Conservation (phyloP, 2,113 vertebrate species). For the Atractosteus spatula region DNA sequence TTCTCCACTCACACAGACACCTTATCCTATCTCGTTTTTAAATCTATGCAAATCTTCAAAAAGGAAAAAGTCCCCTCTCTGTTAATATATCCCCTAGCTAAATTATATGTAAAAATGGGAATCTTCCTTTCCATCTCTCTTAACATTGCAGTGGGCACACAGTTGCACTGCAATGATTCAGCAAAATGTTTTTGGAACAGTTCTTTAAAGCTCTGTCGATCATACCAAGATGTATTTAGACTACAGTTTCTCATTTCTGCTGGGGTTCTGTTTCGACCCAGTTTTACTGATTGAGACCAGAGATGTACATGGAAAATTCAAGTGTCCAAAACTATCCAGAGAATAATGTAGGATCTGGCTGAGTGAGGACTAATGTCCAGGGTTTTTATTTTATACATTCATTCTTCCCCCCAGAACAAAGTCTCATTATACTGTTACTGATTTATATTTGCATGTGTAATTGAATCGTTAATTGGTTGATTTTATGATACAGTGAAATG, state of each 20-base stretch:
- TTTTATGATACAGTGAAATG: conserved; percentile 20
- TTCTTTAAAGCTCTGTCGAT: conserved; percentile 52
- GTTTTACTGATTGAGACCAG: conserved; percentile 52
- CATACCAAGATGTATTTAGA: conserved; percentile 44
- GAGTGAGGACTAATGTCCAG: conserved; percentile 16
- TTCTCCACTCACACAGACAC: too few species aligned
- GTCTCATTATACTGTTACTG: too few species aligned
- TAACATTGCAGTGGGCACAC: conserved; percentile 42
- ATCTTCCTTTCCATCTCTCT: conserved; percentile 41
- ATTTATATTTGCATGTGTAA: too few species aligned
- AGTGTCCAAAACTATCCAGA: conserved; percentile 33
- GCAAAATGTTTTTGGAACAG: conserved; percentile 55
- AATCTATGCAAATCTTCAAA: too few species aligned
- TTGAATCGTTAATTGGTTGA: not conserved
- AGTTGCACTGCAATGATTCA: conserved; percentile 65
- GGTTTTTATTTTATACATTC: conserved; percentile 13
- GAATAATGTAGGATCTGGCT: conserved; percentile 2
- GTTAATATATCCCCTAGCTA: too few species aligned
- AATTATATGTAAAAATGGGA: conserved; percentile 12
- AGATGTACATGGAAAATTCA: conserved; percentile 43
- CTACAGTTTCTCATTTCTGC: conserved; percentile 53
- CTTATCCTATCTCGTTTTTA: too few species aligned
- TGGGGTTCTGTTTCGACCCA: conserved; percentile 64
- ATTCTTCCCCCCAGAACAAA: conserved; percentile 2
- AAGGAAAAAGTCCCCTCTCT: too few species aligned